Base-by-base conservation (phyloP, 2,113 vertebrate species). In the Euleptes europaea region DNA sequence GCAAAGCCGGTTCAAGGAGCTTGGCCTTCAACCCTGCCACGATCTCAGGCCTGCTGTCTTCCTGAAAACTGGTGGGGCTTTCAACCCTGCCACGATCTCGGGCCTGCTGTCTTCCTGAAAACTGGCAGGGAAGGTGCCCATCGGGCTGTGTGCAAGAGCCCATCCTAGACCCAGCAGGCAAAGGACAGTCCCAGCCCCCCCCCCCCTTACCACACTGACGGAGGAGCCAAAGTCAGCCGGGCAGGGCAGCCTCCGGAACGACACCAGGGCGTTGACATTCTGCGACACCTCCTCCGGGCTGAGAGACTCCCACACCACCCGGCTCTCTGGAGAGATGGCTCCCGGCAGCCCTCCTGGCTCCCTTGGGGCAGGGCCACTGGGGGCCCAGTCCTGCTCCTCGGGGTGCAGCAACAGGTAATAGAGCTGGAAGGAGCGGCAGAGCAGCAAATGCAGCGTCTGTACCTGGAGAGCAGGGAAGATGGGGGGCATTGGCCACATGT, bases 401-500 rank as follows among this genome's bases (percentile, higher is more conserved):
- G 98, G 98, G 83, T 99, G 98, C 14, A 95, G 96, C 86, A 96
- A 89, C 57, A 99, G 92, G 92, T 98, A 97, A 15, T 90, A 94
- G 6, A 99, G 94, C 96, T 99, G 98, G 96, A 99, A 99, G 92
- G 97, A 98, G 82, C 98, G 98, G 94, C 98, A 98, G 65, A 99
- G 96, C 89, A 99, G 92, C 92, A 98, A 95, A 91, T 99, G 98
- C 95, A 99, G 93, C 86, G 97, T 96, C 93, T 98, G 97, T 54
- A 97, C 97, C 98, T 99, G 26, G 49, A 33, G 2, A 1, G 31
- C 0, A 10, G 33, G 26, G 9, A 42, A 35, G 2, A 4, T 42
- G 11, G 42, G 9, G 19, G 60, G 38, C 11, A 12, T 5, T 2
- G 14, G 2, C 31, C 23, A 6, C 35, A 21, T 10, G 1, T 23